Conservation (phyloP, 2,113 vertebrate genomes). For the Barbus barbus region DNA sequence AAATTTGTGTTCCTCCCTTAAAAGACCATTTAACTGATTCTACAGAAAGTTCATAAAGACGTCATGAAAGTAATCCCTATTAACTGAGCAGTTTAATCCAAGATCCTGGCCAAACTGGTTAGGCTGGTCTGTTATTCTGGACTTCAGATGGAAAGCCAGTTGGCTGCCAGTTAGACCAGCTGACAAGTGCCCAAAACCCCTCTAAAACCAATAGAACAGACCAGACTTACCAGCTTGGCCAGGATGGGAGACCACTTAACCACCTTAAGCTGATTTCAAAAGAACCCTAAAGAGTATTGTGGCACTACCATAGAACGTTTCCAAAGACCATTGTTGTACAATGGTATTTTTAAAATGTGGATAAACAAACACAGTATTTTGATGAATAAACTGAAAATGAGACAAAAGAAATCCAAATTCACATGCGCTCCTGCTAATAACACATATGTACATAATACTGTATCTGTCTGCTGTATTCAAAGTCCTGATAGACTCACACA, state of each 20-base stretch:
- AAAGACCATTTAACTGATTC: no score
- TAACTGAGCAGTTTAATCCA: no score
- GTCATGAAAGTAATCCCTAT: no score
- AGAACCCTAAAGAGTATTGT: not conserved
- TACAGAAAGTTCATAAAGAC: no score
- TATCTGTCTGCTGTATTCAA: not conserved
- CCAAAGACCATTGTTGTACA: no score
- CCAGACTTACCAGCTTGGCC: not conserved
- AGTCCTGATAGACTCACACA: not conserved
- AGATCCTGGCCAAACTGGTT: no score
- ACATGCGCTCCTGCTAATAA: not conserved
- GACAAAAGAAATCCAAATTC: not conserved
- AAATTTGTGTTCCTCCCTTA: no score
- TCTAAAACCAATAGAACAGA: not conserved
- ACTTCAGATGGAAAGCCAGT: no score
- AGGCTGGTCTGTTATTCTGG: no score
- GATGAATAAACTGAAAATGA: not conserved
- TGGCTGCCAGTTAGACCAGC: not conserved
- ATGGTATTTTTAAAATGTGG: not conserved
- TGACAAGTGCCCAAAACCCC: not conserved
- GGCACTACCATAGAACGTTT: not conserved
- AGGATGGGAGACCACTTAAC: not conserved
- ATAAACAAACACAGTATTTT: not conserved
- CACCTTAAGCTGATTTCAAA: not conserved
- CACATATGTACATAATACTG: not conserved